These are phyloP conservation scores for Lochmaea capreae DNA, from an alignment of 2,888 invertebrate genomes.

Conservation along the genomic window DNA sequence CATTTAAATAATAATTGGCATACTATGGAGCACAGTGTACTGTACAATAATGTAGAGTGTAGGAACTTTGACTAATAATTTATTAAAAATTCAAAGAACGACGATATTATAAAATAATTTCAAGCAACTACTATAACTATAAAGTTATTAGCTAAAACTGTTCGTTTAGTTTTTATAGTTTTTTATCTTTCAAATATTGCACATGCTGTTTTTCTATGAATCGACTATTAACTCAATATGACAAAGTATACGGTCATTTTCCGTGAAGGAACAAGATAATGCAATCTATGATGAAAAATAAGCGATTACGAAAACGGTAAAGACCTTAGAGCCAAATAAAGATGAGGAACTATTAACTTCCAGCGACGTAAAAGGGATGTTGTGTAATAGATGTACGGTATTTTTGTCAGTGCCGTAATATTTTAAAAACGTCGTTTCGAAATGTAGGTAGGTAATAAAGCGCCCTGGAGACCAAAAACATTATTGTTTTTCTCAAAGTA, in stretches of 20 bases:
- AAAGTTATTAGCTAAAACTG: background rate
- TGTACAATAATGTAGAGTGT: no score
- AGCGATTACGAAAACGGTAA: slow-evolving; percentile 29
- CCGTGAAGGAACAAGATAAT: slow-evolving; percentile 24
- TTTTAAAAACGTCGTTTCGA: background rate
- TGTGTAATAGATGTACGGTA: slow-evolving; percentile 36
- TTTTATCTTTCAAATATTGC: background rate
- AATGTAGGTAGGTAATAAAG: background rate
- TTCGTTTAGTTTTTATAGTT: background rate
- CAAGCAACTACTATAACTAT: background rate
- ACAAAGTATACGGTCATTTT: slow-evolving; percentile 36
- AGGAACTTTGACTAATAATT: no score
- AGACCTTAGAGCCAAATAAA: slow-evolving; percentile 26
- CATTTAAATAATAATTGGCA: no score
- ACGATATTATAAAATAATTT: background rate
- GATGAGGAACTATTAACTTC: slow-evolving; percentile 22
- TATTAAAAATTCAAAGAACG: no score
- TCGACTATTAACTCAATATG: slow-evolving; percentile 21
- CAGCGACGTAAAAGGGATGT: slow-evolving; percentile 36
- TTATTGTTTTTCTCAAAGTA: no score
- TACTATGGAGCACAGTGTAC: no score
- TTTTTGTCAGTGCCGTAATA: slow-evolving; percentile 28
- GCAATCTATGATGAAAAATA: slow-evolving; percentile 32
- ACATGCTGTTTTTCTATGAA: slow-evolving; percentile 6
- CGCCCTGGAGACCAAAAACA: no score